These are phyloP conservation scores for Hololepta plana DNA, from an alignment of 2,888 invertebrate species.

Conservation along the genomic window DNA sequence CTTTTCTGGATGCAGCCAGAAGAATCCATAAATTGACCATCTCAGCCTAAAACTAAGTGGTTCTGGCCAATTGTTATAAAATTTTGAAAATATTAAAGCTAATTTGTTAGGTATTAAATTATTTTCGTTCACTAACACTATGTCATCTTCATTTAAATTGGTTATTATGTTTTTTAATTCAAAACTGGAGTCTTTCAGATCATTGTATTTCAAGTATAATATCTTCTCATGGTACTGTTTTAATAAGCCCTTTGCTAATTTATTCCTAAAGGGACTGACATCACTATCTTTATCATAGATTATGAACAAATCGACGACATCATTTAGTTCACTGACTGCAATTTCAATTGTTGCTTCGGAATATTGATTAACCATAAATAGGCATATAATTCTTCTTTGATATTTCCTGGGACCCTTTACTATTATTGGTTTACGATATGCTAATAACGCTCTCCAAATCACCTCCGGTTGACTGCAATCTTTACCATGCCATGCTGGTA, in stretches of 20 bases:
- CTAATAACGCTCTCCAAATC: constrained; percentile 43
- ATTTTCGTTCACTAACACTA: constrained; percentile 30
- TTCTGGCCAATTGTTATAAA: constrained; percentile 44
- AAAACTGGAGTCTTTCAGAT: constrained; percentile 26
- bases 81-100: constrained; percentile 46
- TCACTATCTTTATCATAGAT: constrained; percentile 32
- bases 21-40: constrained; percentile 50
- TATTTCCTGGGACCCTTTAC: constrained; percentile 27
- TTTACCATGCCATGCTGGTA: constrained; percentile 42
- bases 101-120: constrained; percentile 41
- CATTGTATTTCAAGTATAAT: constrained; percentile 27
- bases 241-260: constrained; percentile 29
- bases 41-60: constrained; percentile 39
- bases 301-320: constrained; percentile 45
- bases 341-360: constrained; percentile 38
- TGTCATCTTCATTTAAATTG: constrained; percentile 33
- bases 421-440: constrained; percentile 29
- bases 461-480: constrained; percentile 50
- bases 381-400: constrained; percentile 35
- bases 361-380: constrained; percentile 33
- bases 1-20: constrained; percentile 43
- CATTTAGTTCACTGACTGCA: constrained; percentile 37
- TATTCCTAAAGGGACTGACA: constrained; percentile 25
- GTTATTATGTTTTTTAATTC: constrained; percentile 23
- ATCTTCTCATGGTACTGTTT: constrained; percentile 33